These are phyloP conservation scores for Synergus umbraculus DNA, from an alignment of 2,888 invertebrate species.

Conservation along the genomic window DNA sequence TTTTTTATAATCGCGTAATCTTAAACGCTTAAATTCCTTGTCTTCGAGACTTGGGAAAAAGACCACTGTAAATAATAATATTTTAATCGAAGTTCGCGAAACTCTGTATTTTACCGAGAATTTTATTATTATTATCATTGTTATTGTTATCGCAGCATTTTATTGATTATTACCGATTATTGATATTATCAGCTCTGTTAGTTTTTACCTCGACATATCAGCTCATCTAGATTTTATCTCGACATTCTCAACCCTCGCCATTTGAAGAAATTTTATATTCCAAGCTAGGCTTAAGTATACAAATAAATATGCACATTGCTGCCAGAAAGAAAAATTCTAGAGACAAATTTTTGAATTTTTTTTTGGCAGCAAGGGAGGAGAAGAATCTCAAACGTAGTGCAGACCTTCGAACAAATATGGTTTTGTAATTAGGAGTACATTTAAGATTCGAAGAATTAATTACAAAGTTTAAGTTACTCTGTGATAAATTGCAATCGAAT, in stretches of 20 bases:
- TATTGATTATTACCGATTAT: conserved; percentile 60
- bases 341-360: neutral
- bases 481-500: conserved; percentile 34
- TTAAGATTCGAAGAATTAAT: conserved; percentile 27
- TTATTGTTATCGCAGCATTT: conserved; percentile 61
- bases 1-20: conserved; percentile 27
- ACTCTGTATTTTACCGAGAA: conserved; percentile 62
- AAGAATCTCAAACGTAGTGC: conserved; percentile 14
- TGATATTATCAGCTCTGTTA: conserved; percentile 45
- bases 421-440: conserved; percentile 28
- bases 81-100: conserved; percentile 45
- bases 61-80: conserved; percentile 43
- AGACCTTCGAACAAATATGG: conserved; percentile 29
- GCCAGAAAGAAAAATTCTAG: neutral
- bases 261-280: conserved; percentile 29
- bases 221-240: conserved; percentile 19
- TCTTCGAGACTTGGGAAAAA: neutral
- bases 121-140: conserved; percentile 62
- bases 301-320: neutral
- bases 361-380: neutral
- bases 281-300: conserved; percentile 23
- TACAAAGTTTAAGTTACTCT: conserved; percentile 35
- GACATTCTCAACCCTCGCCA: conserved; percentile 28
- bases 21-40: conserved; percentile 16
- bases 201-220: conserved; percentile 36